Evolutionary conservation across 1,140 invertebrate genomes (phyloP).

Genomic region (Rhopalosiphum padi): DNA sequence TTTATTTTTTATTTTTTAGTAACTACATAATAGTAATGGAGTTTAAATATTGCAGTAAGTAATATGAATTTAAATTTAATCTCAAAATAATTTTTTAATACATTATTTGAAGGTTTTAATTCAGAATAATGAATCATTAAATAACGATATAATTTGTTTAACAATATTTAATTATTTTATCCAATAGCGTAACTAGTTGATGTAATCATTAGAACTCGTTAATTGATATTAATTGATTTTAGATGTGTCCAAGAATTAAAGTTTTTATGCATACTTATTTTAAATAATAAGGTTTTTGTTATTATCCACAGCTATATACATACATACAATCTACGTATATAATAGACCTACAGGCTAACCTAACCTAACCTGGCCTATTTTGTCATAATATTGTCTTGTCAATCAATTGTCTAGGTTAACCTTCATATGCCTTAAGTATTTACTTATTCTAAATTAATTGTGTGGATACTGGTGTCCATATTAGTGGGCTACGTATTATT

Average conservation of each 20-base stretch:
- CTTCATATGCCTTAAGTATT: not conserved
- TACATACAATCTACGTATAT: not conserved
- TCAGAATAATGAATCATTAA: not conserved
- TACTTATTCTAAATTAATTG: not conserved
- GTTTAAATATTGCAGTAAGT: not conserved
- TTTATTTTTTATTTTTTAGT: not conserved
- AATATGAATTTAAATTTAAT: not conserved
- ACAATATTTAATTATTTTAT: not conserved
- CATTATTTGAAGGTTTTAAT: conserved; percentile 18
- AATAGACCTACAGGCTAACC: not conserved
- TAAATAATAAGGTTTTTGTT: not conserved
- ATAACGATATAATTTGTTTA: not conserved
- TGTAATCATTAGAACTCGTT: not conserved
- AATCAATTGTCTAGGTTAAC: not conserved
- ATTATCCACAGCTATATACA: not conserved
- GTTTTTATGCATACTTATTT: not conserved
- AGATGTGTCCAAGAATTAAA: not conserved
- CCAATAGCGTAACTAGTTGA: not conserved
- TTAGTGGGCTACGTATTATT: not conserved
- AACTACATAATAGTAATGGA: not conserved
- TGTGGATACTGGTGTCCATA: not conserved
- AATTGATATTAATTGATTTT: not conserved
- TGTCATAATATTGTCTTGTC: conserved; percentile 16
- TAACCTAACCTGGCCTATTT: not conserved
- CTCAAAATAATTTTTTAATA: not conserved